phyloP scores from a whole-genome alignment of 2,888 invertebrate species.

The Dryococelus australis region DNA sequence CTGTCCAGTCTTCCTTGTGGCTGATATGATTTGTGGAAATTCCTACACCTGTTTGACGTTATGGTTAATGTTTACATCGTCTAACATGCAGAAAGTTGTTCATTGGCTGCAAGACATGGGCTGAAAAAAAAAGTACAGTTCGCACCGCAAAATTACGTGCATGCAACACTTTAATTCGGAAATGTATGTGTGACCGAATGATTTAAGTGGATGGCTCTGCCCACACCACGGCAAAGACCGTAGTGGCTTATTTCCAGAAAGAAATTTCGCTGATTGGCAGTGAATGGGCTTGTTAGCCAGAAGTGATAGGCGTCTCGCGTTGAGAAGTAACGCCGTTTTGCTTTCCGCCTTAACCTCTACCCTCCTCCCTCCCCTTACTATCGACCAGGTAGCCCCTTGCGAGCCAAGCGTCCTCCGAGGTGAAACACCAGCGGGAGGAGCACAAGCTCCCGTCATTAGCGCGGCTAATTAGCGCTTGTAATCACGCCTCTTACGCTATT shows the following conservation, averaged over 20 bases:
- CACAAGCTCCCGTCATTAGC: not conserved
- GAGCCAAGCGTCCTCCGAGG: not conserved
- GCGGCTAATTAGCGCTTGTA: constrained; percentile 6
- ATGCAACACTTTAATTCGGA: too few species aligned
- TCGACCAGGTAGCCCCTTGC: not conserved
- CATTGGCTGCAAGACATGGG: too few species aligned
- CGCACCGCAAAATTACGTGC: too few species aligned
- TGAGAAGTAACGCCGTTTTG: not conserved
- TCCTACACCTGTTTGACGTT: too few species aligned
- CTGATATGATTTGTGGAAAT: too few species aligned
- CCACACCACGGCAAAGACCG: not conserved
- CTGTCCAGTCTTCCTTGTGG: too few species aligned
- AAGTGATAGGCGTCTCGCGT: not conserved
- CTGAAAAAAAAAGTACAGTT: too few species aligned
- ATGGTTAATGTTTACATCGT: too few species aligned
- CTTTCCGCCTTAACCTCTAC: not conserved
- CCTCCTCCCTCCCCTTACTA: not conserved
- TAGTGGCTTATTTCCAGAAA: not conserved
- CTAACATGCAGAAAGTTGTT: too few species aligned
- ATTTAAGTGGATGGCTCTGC: too few species aligned
- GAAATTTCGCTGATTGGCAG: not conserved
- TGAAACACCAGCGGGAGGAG: not conserved
- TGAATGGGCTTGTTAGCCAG: too few species aligned
- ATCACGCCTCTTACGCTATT: not conserved
- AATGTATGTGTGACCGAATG: too few species aligned